Evolutionary conservation across 2,888 invertebrate genomes (phyloP).

Genomic region (Synergus gifuensis): DNA sequence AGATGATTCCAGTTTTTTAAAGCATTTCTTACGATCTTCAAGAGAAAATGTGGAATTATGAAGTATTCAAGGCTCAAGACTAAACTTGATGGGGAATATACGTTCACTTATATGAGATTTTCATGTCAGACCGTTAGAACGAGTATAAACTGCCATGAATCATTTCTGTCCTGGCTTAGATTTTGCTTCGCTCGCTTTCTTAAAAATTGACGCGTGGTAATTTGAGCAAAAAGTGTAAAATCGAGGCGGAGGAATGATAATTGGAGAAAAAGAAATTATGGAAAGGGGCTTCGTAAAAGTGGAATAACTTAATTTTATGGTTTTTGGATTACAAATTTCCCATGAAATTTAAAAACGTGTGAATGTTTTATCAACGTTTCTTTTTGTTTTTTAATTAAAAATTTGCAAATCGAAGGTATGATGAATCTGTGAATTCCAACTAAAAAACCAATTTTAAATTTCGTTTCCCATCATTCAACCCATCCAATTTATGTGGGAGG

Average conservation of each 20-base stretch:
- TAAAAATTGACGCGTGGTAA: slow-evolving; percentile 7
- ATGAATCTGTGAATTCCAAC: no score
- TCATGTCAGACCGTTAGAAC: slow-evolving; percentile 13
- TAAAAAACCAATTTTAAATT: neutral
- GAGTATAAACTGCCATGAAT: slow-evolving; percentile 25
- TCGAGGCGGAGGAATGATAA: neutral
- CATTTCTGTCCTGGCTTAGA: slow-evolving; percentile 16
- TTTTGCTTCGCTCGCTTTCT: slow-evolving; percentile 7
- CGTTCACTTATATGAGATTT: neutral
- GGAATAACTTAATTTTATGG: neutral
- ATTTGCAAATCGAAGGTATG: neutral
- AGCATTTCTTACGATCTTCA: neutral
- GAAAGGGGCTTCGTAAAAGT: neutral
- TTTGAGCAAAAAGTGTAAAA: slow-evolving; percentile 7
- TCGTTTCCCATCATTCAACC: neutral
- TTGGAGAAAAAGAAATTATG: neutral
- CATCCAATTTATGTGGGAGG: no score
- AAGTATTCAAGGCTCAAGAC: slow-evolving; percentile 4
- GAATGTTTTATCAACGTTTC: neutral
- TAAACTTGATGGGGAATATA: slow-evolving; percentile 8
- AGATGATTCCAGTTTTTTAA: neutral
- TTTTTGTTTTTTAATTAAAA: neutral
- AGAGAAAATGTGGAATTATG: slow-evolving; percentile 8
- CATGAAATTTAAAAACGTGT: neutral
- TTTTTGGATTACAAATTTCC: neutral